Evolutionary conservation across 2,113 vertebrate genomes (phyloP).

Genomic region (Zosterops hypoxanthus): DNA sequence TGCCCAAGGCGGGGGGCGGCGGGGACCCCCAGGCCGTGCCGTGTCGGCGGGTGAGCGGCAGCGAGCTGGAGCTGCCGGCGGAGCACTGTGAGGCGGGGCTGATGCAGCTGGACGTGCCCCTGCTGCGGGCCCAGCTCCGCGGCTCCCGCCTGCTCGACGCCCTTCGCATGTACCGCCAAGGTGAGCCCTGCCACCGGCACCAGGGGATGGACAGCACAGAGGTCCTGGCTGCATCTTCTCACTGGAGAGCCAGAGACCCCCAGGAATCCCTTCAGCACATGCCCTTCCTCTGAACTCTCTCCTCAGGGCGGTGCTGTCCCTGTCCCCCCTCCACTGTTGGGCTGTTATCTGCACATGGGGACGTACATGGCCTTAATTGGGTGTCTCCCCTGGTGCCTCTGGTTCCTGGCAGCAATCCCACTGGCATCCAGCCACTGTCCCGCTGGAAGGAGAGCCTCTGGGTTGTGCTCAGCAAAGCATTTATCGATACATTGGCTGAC

Average conservation of each 20-base stretch:
- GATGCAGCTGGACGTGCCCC: conserved; percentile 88
- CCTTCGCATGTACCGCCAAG: conserved; percentile 94
- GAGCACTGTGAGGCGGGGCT: conserved; percentile 89
- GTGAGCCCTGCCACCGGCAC: background rate
- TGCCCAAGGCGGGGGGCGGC: conserved; percentile 83
- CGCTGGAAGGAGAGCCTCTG: background rate
- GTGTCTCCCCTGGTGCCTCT: background rate
- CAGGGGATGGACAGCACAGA: background rate
- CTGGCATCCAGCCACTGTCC: conserved; percentile 1
- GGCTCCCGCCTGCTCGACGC: conserved; percentile 93
- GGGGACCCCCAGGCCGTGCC: conserved; percentile 75
- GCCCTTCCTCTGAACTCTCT: background rate
- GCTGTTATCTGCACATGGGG: background rate
- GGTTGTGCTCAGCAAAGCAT: conserved; percentile 3
- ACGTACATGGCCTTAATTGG: conserved; percentile 59
- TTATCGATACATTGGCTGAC: conserved; percentile 38
- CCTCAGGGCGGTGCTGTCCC: background rate
- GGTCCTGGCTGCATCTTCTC: rapidly evolving
- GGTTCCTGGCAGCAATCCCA: background rate
- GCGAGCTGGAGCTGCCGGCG: conserved; percentile 79
- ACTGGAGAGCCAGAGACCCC: background rate
- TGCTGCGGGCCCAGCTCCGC: conserved; percentile 90
- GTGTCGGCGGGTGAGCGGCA: conserved; percentile 80
- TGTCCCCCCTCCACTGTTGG: background rate
- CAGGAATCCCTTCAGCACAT: background rate